These are phyloP conservation scores for Nezara viridula DNA, from an alignment of 2,888 invertebrate genomes.

Conservation along the genomic window DNA sequence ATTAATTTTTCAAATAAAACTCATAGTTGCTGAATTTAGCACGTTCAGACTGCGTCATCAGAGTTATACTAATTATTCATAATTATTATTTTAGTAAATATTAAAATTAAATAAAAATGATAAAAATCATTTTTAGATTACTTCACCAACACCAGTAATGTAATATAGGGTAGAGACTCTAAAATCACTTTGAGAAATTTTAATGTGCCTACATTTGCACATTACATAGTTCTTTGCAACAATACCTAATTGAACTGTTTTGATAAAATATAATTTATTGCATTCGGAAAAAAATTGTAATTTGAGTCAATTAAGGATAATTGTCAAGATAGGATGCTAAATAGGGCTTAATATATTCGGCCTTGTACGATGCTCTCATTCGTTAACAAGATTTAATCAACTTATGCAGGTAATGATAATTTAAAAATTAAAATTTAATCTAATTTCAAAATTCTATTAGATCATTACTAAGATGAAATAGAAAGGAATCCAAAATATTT, in stretches of 20 bases:
- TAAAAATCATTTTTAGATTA: too few relatives aligned
- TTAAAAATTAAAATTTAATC: background rate
- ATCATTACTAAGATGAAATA: too few relatives aligned
- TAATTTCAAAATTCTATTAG: too few relatives aligned
- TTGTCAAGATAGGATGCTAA: background rate
- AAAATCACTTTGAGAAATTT: background rate
- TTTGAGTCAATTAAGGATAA: background rate
- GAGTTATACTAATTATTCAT: too few relatives aligned
- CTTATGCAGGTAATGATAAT: background rate
- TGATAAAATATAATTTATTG: background rate
- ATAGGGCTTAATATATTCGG: background rate
- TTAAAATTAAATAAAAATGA: too few relatives aligned
- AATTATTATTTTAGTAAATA: too few relatives aligned
- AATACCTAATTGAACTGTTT: background rate
- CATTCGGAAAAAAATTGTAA: background rate
- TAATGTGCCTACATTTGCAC: background rate
- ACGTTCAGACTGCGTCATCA: too few relatives aligned
- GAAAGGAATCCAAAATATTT: too few relatives aligned
- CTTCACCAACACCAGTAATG: too few relatives aligned
- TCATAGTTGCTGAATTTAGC: too few relatives aligned
- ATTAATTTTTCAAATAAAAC: too few relatives aligned
- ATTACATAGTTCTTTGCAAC: background rate
- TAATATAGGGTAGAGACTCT: too few relatives aligned
- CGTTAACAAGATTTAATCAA: background rate
- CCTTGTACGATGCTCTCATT: background rate